phyloP scores from a whole-genome alignment of 2,888 invertebrate genomes.

The Campaea margaritaria region DNA sequence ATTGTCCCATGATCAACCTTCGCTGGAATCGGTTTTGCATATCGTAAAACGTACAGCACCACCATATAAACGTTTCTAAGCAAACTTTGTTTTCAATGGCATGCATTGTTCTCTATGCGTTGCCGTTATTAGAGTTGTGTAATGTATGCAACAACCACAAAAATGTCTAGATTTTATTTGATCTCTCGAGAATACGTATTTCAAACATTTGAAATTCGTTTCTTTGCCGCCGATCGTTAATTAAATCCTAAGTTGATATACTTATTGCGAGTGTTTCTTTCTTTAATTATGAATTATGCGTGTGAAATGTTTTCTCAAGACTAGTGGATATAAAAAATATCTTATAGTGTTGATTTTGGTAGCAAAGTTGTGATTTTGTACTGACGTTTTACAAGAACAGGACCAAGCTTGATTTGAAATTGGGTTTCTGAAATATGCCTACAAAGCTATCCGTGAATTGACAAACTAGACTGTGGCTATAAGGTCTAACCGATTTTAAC shows the following conservation, averaged over 20 bases:
- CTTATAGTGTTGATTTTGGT: background rate
- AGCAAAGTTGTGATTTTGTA: no score
- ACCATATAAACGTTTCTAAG: constrained; percentile 33
- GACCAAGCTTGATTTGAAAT: background rate
- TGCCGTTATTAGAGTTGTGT: constrained; percentile 52
- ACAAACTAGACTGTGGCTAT: no score
- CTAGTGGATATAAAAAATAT: no score
- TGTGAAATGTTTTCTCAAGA: background rate
- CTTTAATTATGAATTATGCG: background rate
- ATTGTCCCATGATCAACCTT: constrained; percentile 36
- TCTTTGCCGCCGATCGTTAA: constrained; percentile 40
- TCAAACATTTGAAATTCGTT: constrained; percentile 51
- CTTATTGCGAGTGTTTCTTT: constrained; percentile 8
- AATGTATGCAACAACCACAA: constrained; percentile 10
- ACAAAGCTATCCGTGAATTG: background rate
- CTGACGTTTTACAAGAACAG: no score
- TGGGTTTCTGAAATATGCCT: no score
- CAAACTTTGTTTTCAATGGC: constrained; percentile 33
- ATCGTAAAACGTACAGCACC: constrained; percentile 32
- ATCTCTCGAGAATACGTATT: constrained; percentile 36
- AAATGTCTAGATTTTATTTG: constrained; percentile 21
- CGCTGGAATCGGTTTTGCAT: constrained; percentile 29
- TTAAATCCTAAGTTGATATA: constrained; percentile 8
- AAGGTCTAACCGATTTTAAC: no score
- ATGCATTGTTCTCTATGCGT: constrained; percentile 52